Percentiles rank a stretch among this genome's conserved stretches.
These are phyloP conservation scores for Chaetophractus vellerosus DNA, from an alignment of 2,797 vertebrate species.

Conservation along the genomic window DNA sequence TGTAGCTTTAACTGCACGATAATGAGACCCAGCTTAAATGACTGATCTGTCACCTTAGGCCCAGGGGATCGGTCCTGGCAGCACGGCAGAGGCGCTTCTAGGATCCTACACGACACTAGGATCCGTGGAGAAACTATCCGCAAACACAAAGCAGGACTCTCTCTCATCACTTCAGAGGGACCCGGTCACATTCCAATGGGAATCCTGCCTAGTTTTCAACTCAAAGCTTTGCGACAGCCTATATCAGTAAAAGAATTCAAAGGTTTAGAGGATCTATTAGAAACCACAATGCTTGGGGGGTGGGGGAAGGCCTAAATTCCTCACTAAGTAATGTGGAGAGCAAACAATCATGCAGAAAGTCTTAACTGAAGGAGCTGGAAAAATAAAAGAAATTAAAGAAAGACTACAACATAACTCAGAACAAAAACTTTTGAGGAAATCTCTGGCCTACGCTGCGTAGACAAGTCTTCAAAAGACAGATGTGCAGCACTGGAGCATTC, in stretches of 20 bases:
- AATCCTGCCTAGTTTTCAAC: neutral
- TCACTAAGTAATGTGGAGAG: neutral
- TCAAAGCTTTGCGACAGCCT: neutral
- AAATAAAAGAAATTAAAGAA: neutral
- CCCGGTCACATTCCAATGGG: neutral
- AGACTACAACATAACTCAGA: neutral
- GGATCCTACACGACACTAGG: neutral
- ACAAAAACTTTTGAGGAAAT: neutral
- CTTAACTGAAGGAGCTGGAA: neutral
- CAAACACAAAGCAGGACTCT: neutral
- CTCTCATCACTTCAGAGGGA: neutral
- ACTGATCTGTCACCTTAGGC: neutral
- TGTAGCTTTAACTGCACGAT: neutral
- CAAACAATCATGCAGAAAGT: neutral
- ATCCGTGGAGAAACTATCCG: neutral
- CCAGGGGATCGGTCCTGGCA: neutral
- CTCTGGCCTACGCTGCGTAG: neutral
- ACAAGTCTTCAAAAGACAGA: conserved; percentile 34
- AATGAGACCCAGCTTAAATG: neutral
- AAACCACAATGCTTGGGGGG: neutral
- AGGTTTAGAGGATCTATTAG: neutral
- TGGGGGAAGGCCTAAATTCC: neutral
- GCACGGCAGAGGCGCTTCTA: neutral
- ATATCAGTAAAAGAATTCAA: neutral
- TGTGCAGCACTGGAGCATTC: neutral